Evolutionary conservation across 2,113 vertebrate species (phyloP), one percentile per base, ranked within the genome.

Genomic region (Pitta sordida): DNA sequence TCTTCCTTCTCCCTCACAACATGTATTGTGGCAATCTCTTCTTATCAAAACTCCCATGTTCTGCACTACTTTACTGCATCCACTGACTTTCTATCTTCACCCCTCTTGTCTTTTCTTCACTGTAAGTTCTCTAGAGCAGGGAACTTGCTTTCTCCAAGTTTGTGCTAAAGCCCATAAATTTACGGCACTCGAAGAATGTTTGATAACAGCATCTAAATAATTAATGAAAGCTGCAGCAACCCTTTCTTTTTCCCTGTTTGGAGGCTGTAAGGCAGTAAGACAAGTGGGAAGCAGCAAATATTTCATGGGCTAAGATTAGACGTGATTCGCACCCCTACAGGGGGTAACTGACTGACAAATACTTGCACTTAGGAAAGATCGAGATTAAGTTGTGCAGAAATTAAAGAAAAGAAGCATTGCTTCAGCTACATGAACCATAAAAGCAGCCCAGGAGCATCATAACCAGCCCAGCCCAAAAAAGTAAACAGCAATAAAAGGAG

Each of bases 211-310:
- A 23, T 48, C 23, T 95, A 91, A 96, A 96, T 95, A 96, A 96
- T 96, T 96, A 96, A 96, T 95, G 95, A 81, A 96, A 95, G 85
- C 90, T 81, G 91, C 87, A 90, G 82, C 91, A 91, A 84, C 65
- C 60, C 56, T 83, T 93, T 90, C 79, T 86, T 92, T 91, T 59
- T 34, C 27, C 69, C 71, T 83, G 3, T 92, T 93, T 95, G 94
- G 87, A 92, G 48, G 48, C 71, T 88, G 55, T 46, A 74, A 92
- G 76, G 87, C 85, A 74, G 67, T 48, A 51, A 88, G 91, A 91
- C 78, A 88, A 90, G 87, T 15, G 32, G 71, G 87, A 94, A 52
- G 82, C 55, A 90, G 85, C 86, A 93, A 91, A 90, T 93, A 94
- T 80, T 95, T 95, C 88, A 71, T 12, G 27, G 56, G 79, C 56